phyloP scores from a whole-genome alignment of 2,888 invertebrate species.

The Trichacis sp. region DNA sequence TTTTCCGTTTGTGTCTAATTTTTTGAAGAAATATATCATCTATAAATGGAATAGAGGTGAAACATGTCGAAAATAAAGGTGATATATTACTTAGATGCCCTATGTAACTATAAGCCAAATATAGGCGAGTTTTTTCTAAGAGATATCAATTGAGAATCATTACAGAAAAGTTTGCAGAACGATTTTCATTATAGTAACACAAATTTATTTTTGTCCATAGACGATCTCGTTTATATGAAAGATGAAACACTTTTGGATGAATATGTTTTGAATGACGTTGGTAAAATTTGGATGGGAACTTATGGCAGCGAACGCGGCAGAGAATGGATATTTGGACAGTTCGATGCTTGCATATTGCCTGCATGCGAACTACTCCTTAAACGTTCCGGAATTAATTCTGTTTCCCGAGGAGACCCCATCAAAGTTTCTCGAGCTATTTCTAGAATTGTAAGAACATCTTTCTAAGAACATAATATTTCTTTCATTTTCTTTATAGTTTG shows the following conservation, averaged over 20 bases:
- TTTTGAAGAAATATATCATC: too few species aligned
- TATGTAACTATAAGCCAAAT: too few species aligned
- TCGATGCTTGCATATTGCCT: slow-evolving; percentile 78
- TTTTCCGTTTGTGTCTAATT: too few species aligned
- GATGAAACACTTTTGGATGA: slow-evolving; percentile 79
- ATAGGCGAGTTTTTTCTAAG: too few species aligned
- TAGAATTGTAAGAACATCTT: slow-evolving; percentile 72
- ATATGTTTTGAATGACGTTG: slow-evolving; percentile 84
- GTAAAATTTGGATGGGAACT: slow-evolving; percentile 87
- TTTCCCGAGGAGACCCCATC: slow-evolving; percentile 77
- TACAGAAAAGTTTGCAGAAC: too few species aligned
- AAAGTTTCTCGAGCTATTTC: slow-evolving; percentile 79
- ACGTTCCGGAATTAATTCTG: slow-evolving; percentile 72
- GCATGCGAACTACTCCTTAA: slow-evolving; percentile 80
- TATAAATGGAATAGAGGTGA: too few species aligned
- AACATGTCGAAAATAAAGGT: too few species aligned
- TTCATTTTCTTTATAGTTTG: too few species aligned
- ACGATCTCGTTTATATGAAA: slow-evolving; percentile 82
- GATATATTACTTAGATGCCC: too few species aligned
- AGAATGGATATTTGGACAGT: slow-evolving; percentile 88
- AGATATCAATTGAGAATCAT: too few species aligned
- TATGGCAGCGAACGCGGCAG: slow-evolving; percentile 80
- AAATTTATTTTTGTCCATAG: slow-evolving; percentile 67
- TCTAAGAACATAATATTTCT: slow-evolving; percentile 1
- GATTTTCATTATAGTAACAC: too few species aligned